These are phyloP conservation scores for Spheniscus humboldti DNA, from an alignment of 2,797 vertebrate species.

Conservation along the genomic window DNA sequence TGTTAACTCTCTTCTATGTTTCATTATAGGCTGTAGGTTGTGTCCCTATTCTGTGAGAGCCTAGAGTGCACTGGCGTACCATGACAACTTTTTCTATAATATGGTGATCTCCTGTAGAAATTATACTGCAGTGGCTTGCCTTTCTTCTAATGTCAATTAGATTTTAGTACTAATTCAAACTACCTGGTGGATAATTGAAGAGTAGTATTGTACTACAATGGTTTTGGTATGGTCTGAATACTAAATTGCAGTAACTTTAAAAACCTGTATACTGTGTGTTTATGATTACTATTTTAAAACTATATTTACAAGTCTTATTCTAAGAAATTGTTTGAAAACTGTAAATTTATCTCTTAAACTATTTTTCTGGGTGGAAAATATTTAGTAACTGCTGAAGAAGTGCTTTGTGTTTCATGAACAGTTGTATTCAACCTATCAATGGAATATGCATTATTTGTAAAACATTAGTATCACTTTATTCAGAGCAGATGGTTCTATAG, in stretches of 20 bases:
- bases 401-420: slow-evolving; percentile 63
- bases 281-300: slow-evolving; percentile 68
- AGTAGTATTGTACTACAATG: slow-evolving; percentile 68
- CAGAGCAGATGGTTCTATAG: slow-evolving; percentile 75
- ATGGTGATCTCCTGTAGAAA: slow-evolving; percentile 53
- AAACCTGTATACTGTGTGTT: slow-evolving; percentile 68
- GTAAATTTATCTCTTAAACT: background rate
- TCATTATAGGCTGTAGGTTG: slow-evolving; percentile 63
- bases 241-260: slow-evolving; percentile 65
- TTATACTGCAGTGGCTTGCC: slow-evolving; percentile 57
- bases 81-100: slow-evolving; percentile 16
- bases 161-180: slow-evolving; percentile 63
- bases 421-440: slow-evolving; percentile 68
- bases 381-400: slow-evolving; percentile 58
- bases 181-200: slow-evolving; percentile 17
- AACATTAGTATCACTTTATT: slow-evolving; percentile 73
- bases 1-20: background rate
- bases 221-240: slow-evolving; percentile 88
- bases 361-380: slow-evolving; percentile 48
- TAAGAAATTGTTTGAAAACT: slow-evolving; percentile 35
- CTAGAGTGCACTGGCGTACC: slow-evolving; percentile 38
- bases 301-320: slow-evolving; percentile 50
- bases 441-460: slow-evolving; percentile 72
- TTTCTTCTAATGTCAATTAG: slow-evolving; percentile 61
- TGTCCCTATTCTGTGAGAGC: slow-evolving; percentile 49